These are phyloP conservation scores for Sminthurinus signatus DNA, from an alignment of 1,140 invertebrate genomes.

Conservation along the genomic window DNA sequence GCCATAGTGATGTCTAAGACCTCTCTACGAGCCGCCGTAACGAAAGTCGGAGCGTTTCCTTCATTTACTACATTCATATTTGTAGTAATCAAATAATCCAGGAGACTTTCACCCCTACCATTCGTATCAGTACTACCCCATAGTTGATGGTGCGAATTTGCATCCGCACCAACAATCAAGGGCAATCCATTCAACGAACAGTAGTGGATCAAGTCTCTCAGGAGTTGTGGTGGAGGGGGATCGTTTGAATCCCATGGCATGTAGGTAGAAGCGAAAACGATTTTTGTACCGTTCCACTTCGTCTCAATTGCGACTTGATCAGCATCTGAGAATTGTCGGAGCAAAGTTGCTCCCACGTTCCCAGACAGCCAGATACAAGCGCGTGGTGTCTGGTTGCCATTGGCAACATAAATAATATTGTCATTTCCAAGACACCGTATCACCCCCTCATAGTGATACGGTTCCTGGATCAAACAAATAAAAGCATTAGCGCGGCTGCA, in stretches of 20 bases:
- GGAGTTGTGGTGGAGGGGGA: not conserved
- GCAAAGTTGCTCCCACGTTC: not conserved
- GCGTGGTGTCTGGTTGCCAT: not conserved
- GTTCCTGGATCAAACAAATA: constrained; percentile 1
- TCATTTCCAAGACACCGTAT: not conserved
- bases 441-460: not conserved
- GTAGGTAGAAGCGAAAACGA: constrained; percentile 7
- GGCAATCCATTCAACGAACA: not conserved
- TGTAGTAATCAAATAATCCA: not conserved
- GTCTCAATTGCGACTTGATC: constrained; percentile 2
- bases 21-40: constrained; percentile 7
- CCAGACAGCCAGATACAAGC: not conserved
- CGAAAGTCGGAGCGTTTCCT: constrained; percentile 16
- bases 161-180: constrained; percentile 16
- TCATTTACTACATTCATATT: constrained; percentile 6
- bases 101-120: constrained; percentile 9
- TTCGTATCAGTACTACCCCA: constrained; percentile 18
- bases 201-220: constrained; percentile 1
- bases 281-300: not conserved
- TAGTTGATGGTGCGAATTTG: constrained; percentile 13
- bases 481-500: too few relatives aligned
- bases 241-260: not conserved
- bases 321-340: not conserved
- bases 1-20: constrained; percentile 16
- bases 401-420: not conserved